Conservation (phyloP, 2,888 invertebrate genomes). For the Lutraria lutraria region DNA sequence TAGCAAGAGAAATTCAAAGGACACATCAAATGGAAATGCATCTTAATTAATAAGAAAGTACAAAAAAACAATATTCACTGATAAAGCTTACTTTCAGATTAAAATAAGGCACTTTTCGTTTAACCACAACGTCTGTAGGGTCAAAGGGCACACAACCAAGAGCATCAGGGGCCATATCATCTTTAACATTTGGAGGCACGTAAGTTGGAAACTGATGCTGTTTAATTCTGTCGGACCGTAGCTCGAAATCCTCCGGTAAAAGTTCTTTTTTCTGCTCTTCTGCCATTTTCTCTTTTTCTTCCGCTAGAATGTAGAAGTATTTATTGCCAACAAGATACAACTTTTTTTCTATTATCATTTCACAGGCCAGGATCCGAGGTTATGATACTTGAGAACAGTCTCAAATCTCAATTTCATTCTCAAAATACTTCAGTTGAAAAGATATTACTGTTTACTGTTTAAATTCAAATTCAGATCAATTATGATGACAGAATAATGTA, state of each 20-base stretch:
- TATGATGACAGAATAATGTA: too few relatives aligned
- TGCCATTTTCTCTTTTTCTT: constrained; percentile 73
- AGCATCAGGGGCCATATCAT: constrained; percentile 86
- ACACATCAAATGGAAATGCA: too few relatives aligned
- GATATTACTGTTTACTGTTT: too few relatives aligned
- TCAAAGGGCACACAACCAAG: constrained; percentile 82
- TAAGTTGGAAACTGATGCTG: constrained; percentile 82
- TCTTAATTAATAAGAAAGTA: neutral
- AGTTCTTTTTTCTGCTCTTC: constrained; percentile 75
- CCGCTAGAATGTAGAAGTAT: constrained; percentile 51
- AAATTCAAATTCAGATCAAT: too few relatives aligned
- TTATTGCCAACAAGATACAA: too few relatives aligned
- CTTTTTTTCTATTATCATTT: too few relatives aligned
- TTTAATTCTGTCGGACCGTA: constrained; percentile 74
- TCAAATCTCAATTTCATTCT: too few relatives aligned
- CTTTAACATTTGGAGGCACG: constrained; percentile 83
- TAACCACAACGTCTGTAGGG: constrained; percentile 82
- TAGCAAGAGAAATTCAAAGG: too few relatives aligned
- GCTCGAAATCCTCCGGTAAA: constrained; percentile 62
- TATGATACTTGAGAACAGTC: too few relatives aligned
- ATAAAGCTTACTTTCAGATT: constrained; percentile 77
- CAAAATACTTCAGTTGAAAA: too few relatives aligned
- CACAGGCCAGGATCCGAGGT: too few relatives aligned
- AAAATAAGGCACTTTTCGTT: constrained; percentile 84
- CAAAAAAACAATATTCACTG: neutral